These are phyloP conservation scores for Bombylius major DNA, from an alignment of 2,888 invertebrate genomes.

Conservation along the genomic window DNA sequence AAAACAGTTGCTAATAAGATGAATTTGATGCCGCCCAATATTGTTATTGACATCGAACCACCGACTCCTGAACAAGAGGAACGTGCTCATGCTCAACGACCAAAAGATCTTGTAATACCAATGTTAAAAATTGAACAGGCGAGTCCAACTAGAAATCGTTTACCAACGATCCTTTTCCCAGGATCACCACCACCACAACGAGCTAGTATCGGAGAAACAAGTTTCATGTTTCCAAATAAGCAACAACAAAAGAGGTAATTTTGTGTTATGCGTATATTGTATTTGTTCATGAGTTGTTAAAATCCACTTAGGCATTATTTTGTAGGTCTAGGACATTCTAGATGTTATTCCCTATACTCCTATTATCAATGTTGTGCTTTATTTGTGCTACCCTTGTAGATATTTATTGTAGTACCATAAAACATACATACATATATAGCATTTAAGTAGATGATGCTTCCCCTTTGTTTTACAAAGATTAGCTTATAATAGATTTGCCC, in stretches of 20 bases:
- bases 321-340: background rate
- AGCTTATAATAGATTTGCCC: slow-evolving; percentile 15
- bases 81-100: slow-evolving; percentile 18
- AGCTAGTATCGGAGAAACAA: slow-evolving; percentile 32
- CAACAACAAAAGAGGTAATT: slow-evolving; percentile 38
- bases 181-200: slow-evolving; percentile 46
- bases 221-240: slow-evolving; percentile 32
- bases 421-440: background rate
- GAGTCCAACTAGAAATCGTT: slow-evolving; percentile 46
- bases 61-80: slow-evolving; percentile 24
- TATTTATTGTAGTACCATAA: background rate
- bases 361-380: background rate
- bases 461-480: background rate
- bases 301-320: background rate
- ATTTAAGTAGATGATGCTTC: background rate
- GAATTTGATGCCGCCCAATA: slow-evolving; percentile 10
- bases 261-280: background rate
- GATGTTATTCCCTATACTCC: background rate
- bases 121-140: slow-evolving; percentile 53
- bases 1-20: slow-evolving; percentile 1
- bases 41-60: slow-evolving; percentile 26
- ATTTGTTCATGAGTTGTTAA: background rate
- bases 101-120: slow-evolving; percentile 47
- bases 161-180: slow-evolving; percentile 37
- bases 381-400: background rate